These are phyloP conservation scores for Hofmannophila pseudospretella DNA, from an alignment of 2,888 invertebrate genomes.

Conservation along the genomic window DNA sequence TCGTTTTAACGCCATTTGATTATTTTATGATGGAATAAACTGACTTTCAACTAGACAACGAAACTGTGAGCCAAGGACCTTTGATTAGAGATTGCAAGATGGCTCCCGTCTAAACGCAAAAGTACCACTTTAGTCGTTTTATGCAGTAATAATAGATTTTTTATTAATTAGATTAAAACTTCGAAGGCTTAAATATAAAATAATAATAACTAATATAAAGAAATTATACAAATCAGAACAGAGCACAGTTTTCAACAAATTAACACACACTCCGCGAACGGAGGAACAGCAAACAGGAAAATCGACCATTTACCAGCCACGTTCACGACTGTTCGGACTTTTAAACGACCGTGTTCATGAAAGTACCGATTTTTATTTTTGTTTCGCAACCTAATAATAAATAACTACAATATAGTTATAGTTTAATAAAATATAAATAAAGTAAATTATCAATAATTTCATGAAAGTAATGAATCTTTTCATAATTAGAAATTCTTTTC, in stretches of 20 bases:
- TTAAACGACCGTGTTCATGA: conserved; percentile 20
- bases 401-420: background rate
- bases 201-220: conserved; percentile 70
- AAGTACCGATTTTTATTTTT: conserved; percentile 11
- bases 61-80: conserved; percentile 90
- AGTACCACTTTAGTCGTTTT: conserved; percentile 84
- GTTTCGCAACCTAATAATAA: background rate
- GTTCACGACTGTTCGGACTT: conserved; percentile 40
- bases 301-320: conserved; percentile 69
- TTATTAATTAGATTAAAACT: conserved; percentile 47
- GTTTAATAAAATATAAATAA: background rate
- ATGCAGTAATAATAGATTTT: conserved; percentile 56
- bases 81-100: conserved; percentile 92
- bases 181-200: conserved; percentile 58
- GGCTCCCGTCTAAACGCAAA: conserved; percentile 89
- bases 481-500: too few species aligned
- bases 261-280: conserved; percentile 66
- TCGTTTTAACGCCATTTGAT: conserved; percentile 97
- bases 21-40: conserved; percentile 83
- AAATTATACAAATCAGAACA: conserved; percentile 61
- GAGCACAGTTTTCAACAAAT: conserved; percentile 58
- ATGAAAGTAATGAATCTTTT: too few species aligned
- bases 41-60: conserved; percentile 89
- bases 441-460: too few species aligned
- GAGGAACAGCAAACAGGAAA: conserved; percentile 76